Evolutionary conservation across 2,113 vertebrate species (phyloP).

Genomic region (Gambusia holbrooki): DNA sequence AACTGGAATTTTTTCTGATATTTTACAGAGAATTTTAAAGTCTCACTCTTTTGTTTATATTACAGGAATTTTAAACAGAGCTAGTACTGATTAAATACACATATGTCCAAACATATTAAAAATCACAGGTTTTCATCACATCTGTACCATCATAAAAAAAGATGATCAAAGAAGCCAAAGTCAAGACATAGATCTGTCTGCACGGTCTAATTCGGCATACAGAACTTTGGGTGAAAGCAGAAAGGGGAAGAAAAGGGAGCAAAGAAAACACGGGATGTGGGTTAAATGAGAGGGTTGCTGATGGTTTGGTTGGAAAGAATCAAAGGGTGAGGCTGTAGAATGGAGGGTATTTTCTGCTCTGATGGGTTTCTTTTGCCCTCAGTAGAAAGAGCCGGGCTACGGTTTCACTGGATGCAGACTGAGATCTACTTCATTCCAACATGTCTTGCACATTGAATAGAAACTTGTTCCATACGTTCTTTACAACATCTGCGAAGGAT

Average conservation of each 20-base stretch:
- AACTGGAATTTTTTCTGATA: no score
- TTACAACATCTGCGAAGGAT: conserved; percentile 28
- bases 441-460: neutral
- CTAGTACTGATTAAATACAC: no score
- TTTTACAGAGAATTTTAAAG: neutral
- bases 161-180: neutral
- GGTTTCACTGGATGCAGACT: neutral
- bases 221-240: conserved; percentile 1
- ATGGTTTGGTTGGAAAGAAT: neutral
- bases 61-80: no score
- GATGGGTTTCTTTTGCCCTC: conserved; percentile 1
- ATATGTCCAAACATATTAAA: no score
- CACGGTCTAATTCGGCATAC: neutral
- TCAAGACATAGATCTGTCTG: no score
- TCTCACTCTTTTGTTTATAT: neutral
- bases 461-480: neutral
- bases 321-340: neutral
- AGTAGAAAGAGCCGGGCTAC: conserved; percentile 3
- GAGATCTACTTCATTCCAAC: neutral
- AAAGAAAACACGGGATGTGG: conserved; percentile 5
- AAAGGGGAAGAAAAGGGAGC: neutral
- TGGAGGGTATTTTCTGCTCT: neutral
- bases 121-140: neutral
- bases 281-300: neutral
- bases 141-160: neutral